Percentiles rank a stretch among this genome's conserved stretches.
Evolutionary conservation across 1,140 invertebrate genomes (phyloP).

Genomic region (Pomacea maculata): DNA sequence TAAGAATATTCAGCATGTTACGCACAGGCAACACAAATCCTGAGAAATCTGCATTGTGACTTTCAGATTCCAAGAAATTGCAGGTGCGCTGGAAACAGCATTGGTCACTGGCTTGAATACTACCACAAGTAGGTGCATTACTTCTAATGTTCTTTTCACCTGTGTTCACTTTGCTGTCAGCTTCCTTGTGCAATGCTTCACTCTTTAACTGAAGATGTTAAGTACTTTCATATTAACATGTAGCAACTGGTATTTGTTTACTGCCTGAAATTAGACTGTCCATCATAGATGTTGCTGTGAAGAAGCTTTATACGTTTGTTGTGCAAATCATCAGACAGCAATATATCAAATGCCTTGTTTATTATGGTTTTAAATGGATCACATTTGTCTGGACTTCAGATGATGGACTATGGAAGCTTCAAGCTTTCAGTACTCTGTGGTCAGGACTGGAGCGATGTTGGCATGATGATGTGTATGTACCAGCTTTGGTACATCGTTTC

Average conservation of each 20-base stretch:
- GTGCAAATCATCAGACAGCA: too few relatives aligned
- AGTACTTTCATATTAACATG: too few relatives aligned
- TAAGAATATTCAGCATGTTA: too few relatives aligned
- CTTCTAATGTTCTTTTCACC: neutral
- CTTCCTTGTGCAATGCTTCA: slow-evolving; percentile 64
- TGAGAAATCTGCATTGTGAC: too few relatives aligned
- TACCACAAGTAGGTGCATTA: slow-evolving; percentile 35
- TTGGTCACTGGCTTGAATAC: slow-evolving; percentile 64
- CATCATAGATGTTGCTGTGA: too few relatives aligned
- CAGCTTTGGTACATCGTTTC: slow-evolving; percentile 78
- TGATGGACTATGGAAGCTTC: slow-evolving; percentile 39
- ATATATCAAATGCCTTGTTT: too few relatives aligned
- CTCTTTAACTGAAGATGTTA: slow-evolving; percentile 3
- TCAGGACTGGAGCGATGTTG: slow-evolving; percentile 75
- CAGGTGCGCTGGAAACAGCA: slow-evolving; percentile 73
- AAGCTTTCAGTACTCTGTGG: slow-evolving; percentile 53
- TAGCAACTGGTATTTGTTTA: too few relatives aligned
- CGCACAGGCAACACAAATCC: too few relatives aligned
- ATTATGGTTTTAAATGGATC: neutral
- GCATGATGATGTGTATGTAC: slow-evolving; percentile 78
- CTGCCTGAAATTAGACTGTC: too few relatives aligned
- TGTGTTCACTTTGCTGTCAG: neutral
- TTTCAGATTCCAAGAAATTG: slow-evolving; percentile 83
- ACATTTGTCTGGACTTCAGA: slow-evolving; percentile 1
- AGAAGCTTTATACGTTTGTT: too few relatives aligned